Conservation (phyloP, 2,797 vertebrate species). For the Parauchenoglanis ngamensis region DNA sequence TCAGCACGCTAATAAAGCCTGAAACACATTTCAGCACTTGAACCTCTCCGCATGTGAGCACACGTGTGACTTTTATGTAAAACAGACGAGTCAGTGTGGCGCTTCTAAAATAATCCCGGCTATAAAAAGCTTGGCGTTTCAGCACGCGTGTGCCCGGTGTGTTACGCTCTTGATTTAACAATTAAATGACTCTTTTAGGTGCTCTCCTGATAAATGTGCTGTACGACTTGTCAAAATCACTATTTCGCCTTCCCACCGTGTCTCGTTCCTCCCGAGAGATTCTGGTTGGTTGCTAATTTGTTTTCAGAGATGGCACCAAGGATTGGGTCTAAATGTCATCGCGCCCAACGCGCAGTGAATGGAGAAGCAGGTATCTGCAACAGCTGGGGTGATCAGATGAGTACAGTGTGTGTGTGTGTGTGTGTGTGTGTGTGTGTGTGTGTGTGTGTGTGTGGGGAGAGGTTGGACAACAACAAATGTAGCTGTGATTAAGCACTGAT, state of each 20-base stretch:
- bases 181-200: not conserved
- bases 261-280: not conserved
- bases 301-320: constrained; percentile 11
- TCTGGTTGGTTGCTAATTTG: constrained; percentile 3
- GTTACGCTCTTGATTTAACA: not conserved
- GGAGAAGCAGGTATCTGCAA: constrained; percentile 20
- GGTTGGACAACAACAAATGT: not conserved
- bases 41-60: not conserved
- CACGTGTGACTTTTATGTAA: not conserved
- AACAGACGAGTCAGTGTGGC: not conserved
- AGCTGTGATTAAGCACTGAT: constrained; percentile 67
- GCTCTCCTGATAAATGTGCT: not conserved
- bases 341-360: not conserved
- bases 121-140: not conserved
- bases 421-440: not conserved
- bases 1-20: constrained; percentile 12
- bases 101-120: not conserved
- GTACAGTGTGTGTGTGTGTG: constrained; percentile 23
- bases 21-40: not conserved
- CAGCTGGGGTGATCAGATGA: not conserved
- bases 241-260: no score
- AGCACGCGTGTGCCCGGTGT: not conserved
- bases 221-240: not conserved
- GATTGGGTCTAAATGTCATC: constrained; percentile 26
- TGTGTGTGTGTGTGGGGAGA: no score